Evolutionary conservation across 2,113 vertebrate species (phyloP), one percentile per base, ranked within the genome.

Genomic region (Lonchura striata): DNA sequence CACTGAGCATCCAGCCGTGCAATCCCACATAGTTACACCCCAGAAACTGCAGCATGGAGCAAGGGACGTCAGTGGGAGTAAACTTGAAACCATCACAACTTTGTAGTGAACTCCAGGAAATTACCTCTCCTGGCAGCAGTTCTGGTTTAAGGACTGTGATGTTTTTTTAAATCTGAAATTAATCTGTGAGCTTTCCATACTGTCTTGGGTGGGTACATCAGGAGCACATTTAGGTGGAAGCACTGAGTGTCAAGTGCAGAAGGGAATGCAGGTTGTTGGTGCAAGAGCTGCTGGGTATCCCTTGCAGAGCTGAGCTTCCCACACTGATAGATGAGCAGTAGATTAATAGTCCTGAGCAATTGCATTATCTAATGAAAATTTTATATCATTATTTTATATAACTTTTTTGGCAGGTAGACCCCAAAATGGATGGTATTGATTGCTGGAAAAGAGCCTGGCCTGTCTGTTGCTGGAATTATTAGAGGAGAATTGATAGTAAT

Each of bases 311-410:
- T 1, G 19, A 84, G 88, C 72, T 27, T 90, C 89, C 76, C 33
- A 27, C 8, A 10, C 83, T 94, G 95, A 88, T 95, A 86, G 90
- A 94, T 92, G 94, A 95, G 81, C 12, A 11, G 90, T 91, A 95
- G 95, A 97, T 97, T 97, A 97, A 97, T 97, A 95, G 96, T 91
- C 91, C 92, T 91, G 91, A 97, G 92, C 86, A 86, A 95, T 95
- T 96, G 96, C 88, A 96, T 96, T 95, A 96, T 95, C 95, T 97
- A 97, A 96, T 97, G 93, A 96, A 97, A 97, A 94, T 94, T 97
- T 96, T 95, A 92, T 91, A 94, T 95, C 93, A 97, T 97, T 97
- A 96, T 97, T 97, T 97, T 96, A 96, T 94, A 95, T 91, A 95
- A 95, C 91, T 95, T 97, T 97, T 97, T 97, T 97, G 97, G 97